These are phyloP conservation scores for Pelmatolapia mariae DNA, from an alignment of 2,113 vertebrate species.

Conservation along the genomic window DNA sequence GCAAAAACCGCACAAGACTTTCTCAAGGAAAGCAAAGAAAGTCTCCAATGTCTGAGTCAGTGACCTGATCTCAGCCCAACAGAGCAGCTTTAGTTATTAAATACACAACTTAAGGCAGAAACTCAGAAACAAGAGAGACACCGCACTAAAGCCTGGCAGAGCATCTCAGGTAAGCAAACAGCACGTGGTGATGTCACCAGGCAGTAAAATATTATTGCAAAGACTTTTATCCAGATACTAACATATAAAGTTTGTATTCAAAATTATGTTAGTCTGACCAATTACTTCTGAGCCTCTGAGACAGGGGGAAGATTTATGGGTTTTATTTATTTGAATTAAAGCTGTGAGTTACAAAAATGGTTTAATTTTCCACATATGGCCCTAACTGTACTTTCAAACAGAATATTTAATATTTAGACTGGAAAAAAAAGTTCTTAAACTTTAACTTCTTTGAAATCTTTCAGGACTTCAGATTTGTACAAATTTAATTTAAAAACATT, in stretches of 20 bases:
- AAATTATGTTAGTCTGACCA: not conserved
- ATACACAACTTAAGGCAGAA: not conserved
- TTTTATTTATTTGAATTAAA: not conserved
- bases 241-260: not conserved
- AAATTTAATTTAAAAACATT: not conserved
- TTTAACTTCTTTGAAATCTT: not conserved
- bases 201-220: not conserved
- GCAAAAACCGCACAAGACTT: not conserved
- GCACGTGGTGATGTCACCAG: not conserved
- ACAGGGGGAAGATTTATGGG: not conserved
- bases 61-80: not conserved
- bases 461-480: not conserved
- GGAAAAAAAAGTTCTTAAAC: not conserved
- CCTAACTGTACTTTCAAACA: not conserved
- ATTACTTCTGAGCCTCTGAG: not conserved
- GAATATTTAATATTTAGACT: not conserved
- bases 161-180: not conserved
- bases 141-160: not conserved
- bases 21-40: not conserved
- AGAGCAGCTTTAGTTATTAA: not conserved
- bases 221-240: not conserved
- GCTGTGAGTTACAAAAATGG: not conserved
- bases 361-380: not conserved
- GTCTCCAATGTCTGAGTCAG: not conserved
- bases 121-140: not conserved